These are phyloP conservation scores for Arctia plantaginis DNA, from an alignment of 2,888 invertebrate genomes.

Conservation along the genomic window DNA sequence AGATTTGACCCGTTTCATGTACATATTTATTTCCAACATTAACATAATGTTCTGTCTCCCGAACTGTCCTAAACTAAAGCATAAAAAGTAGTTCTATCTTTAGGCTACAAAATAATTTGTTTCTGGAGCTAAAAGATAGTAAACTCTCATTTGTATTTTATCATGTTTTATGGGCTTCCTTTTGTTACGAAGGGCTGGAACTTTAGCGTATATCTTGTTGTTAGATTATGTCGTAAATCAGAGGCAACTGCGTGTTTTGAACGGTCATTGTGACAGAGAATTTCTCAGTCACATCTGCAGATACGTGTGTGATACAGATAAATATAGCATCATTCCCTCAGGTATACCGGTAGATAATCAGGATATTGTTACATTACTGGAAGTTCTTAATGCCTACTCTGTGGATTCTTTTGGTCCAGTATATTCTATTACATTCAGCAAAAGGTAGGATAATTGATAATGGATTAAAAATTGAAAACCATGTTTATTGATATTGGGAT, in stretches of 20 bases:
- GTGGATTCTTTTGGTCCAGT: too few relatives aligned
- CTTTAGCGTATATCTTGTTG: conserved; percentile 2
- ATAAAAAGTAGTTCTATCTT: conserved; percentile 43
- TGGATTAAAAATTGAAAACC: too few relatives aligned
- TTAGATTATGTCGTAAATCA: background rate
- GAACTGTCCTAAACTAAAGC: conserved; percentile 27
- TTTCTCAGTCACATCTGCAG: background rate
- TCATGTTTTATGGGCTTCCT: conserved; percentile 38
- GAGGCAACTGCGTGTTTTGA: background rate
- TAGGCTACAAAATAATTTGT: conserved; percentile 42
- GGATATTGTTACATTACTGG: too few relatives aligned
- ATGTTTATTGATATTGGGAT: too few relatives aligned
- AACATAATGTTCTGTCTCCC: conserved; percentile 20
- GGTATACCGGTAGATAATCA: too few relatives aligned
- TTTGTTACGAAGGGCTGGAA: conserved; percentile 20
- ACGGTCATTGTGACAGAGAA: background rate
- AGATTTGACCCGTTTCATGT: background rate
- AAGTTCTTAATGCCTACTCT: too few relatives aligned
- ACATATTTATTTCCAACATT: conserved; percentile 32
- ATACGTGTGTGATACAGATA: too few relatives aligned
- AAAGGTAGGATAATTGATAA: too few relatives aligned
- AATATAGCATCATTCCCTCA: too few relatives aligned
- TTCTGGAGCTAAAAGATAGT: conserved; percentile 28
- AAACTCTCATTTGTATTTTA: conserved; percentile 44
- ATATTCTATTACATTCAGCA: too few relatives aligned